These are phyloP conservation scores for Morone saxatilis DNA, from an alignment of 2,113 vertebrate species.

Conservation along the genomic window DNA sequence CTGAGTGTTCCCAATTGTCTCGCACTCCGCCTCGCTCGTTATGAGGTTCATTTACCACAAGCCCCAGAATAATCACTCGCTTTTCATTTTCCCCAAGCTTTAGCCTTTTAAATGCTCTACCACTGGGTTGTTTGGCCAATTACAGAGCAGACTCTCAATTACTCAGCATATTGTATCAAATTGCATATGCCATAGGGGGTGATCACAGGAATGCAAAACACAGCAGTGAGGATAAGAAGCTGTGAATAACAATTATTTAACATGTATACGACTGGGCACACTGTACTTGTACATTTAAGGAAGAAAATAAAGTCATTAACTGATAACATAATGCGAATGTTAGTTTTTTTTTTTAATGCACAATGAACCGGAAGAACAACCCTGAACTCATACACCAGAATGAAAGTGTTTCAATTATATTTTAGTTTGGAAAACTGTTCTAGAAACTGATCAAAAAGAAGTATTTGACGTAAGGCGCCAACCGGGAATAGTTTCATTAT, in stretches of 20 bases:
- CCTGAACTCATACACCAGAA: constrained; percentile 10
- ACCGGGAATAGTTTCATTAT: constrained; percentile 43
- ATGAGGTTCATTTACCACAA: constrained; percentile 75
- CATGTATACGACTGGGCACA: constrained; percentile 8
- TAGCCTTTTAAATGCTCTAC: constrained; percentile 59
- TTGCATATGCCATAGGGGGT: constrained; percentile 56
- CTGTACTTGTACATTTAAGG: not conserved
- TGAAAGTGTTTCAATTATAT: constrained; percentile 44
- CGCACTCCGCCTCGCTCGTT: constrained; percentile 66
- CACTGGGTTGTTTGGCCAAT: constrained; percentile 67
- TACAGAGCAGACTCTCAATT: constrained; percentile 65
- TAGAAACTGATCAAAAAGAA: constrained; percentile 44
- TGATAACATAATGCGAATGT: constrained; percentile 32
- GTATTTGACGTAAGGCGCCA: constrained; percentile 43
- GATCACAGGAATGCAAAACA: constrained; percentile 65
- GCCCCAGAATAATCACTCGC: constrained; percentile 68
- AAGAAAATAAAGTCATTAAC: constrained; percentile 57
- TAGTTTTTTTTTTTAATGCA: not conserved
- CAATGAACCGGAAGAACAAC: constrained; percentile 13
- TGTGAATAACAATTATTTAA: constrained; percentile 55
- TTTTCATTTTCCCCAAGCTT: constrained; percentile 71
- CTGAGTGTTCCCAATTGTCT: constrained; percentile 57
- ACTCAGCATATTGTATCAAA: constrained; percentile 70
- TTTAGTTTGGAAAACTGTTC: constrained; percentile 17
- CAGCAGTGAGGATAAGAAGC: constrained; percentile 47